Conservation (phyloP, 2,888 invertebrate species). For the Agrochola litura region DNA sequence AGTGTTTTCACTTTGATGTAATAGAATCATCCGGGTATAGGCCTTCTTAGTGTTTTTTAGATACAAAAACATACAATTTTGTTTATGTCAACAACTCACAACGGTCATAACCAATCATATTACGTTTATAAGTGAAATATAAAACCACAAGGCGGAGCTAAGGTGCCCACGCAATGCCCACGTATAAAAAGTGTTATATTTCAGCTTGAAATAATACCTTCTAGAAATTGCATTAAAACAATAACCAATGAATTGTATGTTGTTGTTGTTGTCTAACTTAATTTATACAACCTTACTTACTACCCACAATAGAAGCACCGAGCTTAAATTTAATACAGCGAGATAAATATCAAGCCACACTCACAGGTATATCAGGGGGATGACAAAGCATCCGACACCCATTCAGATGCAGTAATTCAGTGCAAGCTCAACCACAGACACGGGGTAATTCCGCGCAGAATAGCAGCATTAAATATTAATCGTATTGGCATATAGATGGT, state of each 20-base stretch:
- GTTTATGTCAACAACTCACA: neutral
- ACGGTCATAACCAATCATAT: neutral
- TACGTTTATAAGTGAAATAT: neutral
- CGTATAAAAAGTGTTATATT: neutral
- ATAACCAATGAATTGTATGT: neutral
- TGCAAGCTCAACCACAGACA: slow-evolving; percentile 84
- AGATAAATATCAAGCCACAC: slow-evolving; percentile 43
- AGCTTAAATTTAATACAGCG: slow-evolving; percentile 33
- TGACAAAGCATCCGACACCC: slow-evolving; percentile 80
- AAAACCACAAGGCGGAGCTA: neutral
- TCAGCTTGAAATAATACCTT: neutral
- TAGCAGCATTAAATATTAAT: slow-evolving; percentile 88
- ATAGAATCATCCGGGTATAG: slow-evolving; percentile 23
- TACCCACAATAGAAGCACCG: slow-evolving; percentile 28
- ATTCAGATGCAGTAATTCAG: slow-evolving; percentile 86
- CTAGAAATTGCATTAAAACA: neutral
- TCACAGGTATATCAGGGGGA: slow-evolving; percentile 66
- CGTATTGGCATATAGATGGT: slow-evolving; percentile 87
- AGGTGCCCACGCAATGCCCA: neutral
- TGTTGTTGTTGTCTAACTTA: neutral
- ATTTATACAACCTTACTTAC: neutral
- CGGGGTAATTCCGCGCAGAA: slow-evolving; percentile 85
- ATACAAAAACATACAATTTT: neutral
- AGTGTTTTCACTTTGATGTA: slow-evolving; percentile 76
- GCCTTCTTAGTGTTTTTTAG: slow-evolving; percentile 1